phyloP scores from a whole-genome alignment of 2,797 vertebrate species.

The Anableps anableps region DNA sequence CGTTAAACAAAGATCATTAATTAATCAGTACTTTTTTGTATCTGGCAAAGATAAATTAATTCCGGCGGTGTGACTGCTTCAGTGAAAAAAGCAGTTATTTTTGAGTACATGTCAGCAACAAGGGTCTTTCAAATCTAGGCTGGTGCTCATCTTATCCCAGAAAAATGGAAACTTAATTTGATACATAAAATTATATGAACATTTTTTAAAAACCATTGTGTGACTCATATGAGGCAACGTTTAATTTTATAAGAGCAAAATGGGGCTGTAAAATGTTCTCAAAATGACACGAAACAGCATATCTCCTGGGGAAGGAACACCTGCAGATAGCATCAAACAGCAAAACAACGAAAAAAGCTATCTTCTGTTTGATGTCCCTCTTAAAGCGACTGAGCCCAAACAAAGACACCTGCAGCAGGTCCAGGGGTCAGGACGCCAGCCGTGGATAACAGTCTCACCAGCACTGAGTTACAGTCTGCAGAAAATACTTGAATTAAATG shows the following conservation, averaged over 20 bases:
- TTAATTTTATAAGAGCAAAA: not conserved
- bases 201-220: not conserved
- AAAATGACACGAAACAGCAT: not conserved
- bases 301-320: constrained; percentile 25
- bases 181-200: not conserved
- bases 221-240: not conserved
- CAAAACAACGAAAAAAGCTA: constrained; percentile 39
- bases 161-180: not conserved
- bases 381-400: constrained; percentile 35
- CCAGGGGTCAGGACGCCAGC: constrained; percentile 14
- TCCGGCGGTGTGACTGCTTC: not conserved
- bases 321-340: constrained; percentile 44
- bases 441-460: not conserved
- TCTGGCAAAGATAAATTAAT: not conserved
- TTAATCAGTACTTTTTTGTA: not conserved
- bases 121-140: not conserved
- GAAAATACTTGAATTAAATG: not conserved
- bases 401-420: constrained; percentile 41
- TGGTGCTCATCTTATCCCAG: not conserved
- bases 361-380: constrained; percentile 54
- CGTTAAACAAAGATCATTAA: not conserved
- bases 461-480: not conserved
- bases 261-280: not conserved
- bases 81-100: not conserved
- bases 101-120: not conserved